Evolutionary conservation across 1,140 invertebrate genomes (phyloP).

Genomic region (Oscheius sp.): DNA sequence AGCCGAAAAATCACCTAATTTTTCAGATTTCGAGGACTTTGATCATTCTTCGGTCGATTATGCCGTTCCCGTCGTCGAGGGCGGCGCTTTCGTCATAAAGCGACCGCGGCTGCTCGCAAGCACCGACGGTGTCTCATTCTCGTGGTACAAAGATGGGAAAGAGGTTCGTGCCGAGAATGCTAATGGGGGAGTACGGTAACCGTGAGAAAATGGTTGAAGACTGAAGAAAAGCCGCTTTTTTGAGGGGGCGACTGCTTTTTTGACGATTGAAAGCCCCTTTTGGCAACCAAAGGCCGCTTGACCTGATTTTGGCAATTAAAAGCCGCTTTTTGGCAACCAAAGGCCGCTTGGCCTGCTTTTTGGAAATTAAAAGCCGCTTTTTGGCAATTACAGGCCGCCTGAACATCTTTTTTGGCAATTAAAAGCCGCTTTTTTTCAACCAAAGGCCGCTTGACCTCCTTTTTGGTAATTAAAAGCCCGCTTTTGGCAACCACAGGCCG

Average conservation of each 20-base stretch:
- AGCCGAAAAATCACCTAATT: background rate
- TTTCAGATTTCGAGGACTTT: constrained; percentile 39
- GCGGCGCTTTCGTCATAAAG: constrained; percentile 16
- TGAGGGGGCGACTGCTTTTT: background rate
- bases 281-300: background rate
- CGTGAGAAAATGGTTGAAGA: too few relatives aligned
- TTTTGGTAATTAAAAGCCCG: too few relatives aligned
- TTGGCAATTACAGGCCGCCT: too few relatives aligned
- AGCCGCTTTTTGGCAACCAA: background rate
- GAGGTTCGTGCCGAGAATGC: background rate
- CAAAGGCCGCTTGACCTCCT: too few relatives aligned
- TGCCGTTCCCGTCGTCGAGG: background rate
- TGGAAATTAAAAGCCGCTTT: too few relatives aligned
- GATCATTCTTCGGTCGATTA: constrained; percentile 26
- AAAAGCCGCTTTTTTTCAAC: too few relatives aligned
- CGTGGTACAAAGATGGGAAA: constrained; percentile 26
- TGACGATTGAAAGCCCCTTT: background rate
- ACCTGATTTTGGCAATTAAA: background rate
- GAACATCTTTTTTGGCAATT: too few relatives aligned
- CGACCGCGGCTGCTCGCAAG: constrained; percentile 13
- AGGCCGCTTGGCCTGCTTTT: too few relatives aligned
- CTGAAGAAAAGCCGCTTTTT: too few relatives aligned
- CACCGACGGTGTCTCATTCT: constrained; percentile 12
- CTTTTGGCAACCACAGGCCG: too few relatives aligned
- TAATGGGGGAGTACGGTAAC: too few relatives aligned